Evolutionary conservation across 2,888 invertebrate species (phyloP), one percentile per base, ranked within the genome.

Genomic region (Brassicogethes aeneus): DNA sequence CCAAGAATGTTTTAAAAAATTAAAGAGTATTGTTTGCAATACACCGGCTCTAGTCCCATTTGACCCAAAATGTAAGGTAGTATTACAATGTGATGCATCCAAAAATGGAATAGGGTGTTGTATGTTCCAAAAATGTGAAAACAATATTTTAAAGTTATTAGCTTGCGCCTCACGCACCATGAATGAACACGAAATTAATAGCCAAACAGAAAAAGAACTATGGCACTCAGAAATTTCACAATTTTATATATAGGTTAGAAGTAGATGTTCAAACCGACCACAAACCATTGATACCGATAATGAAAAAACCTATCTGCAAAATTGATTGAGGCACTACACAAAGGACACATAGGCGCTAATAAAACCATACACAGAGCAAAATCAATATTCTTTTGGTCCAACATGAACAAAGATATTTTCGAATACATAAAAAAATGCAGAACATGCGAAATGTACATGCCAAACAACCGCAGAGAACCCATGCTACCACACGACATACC

Each of bases 181-280:
- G 40, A 46, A 42, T 15, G 39, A 44, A 7, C 40, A 42, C 34
- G 41, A 44, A 31, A 16, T 44, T 3, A 41, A 44, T 29, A 44
- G 44, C 17, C 44, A 44, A 32, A 50, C 51, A 1, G 47, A 50
- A 37, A 51, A 48, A 41, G 47, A 50, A 35, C 33, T 51, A 34
- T 39, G 37, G 45, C 16, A 41, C 40, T n/a, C 43, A 47, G 36
- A 51, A 50, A 41, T 48, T 47, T 37, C 44, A 52, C 37, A 17
- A 49, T 34, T 51, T 45, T 39, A 47, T 52, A 16, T 51, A 51
- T 40, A 2, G 35, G 5, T 7, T 7, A n/a, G 30, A 37, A 1
- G 46, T 45, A 10, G 45, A 50, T 35, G 48, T 52, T 31, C 42
- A 46, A 40, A 44, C 43, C 8, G 48, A 52, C 30, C 45, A 52